Base-by-base conservation (phyloP, 2,888 invertebrate species). In the Eupsilia transversa region DNA sequence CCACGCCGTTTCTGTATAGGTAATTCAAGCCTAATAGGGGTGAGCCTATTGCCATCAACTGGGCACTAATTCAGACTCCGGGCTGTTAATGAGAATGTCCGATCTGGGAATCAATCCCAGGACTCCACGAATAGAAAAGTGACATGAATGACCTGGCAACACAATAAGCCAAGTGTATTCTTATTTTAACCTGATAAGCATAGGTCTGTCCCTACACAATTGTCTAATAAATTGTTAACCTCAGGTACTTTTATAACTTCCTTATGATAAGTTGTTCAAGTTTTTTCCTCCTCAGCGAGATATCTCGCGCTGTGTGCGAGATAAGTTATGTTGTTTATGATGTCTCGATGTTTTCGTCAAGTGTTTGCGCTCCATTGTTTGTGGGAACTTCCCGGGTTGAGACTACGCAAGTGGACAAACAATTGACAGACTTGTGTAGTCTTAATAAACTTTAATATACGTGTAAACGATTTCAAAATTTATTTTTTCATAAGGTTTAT, bases 281-380 rank as follows among this genome's bases (percentile, higher is more conserved):
- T 77, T 63, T 61, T 81, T 69, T 52, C 76, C 54, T 67, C n/a
- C 33, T 72, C 65, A 54, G 81, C 72, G 63, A 52, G 57, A 61
- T 72, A 72, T 52, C 33, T 43, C 38, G 52, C 59, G 59, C 41
- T 57, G 69, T 72, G 38, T 60, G 56, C 14, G 68, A 68, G 69
- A 65, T 69, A 72, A 72, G 56, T 81, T 43, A 63, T 72, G 68
- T 72, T 72, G 71, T 69, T 70, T 56, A 80, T 73, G 77, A 65
- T 52, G 52, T 54, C 54, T 43, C 27, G 30, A 76, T 75, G 76
- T 80, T 72, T 75, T 71, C 52, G 80, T 20, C 41, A 17, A 75
- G 49, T 71, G 56, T 63, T 67, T 57, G 69, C 35, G 38, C 46
- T 46, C 59, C 35, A 68, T 56, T 80, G 73, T 54, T 33, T 63